Evolutionary conservation across 2,113 vertebrate genomes (phyloP).

Genomic region (Sinosuthora webbiana): DNA sequence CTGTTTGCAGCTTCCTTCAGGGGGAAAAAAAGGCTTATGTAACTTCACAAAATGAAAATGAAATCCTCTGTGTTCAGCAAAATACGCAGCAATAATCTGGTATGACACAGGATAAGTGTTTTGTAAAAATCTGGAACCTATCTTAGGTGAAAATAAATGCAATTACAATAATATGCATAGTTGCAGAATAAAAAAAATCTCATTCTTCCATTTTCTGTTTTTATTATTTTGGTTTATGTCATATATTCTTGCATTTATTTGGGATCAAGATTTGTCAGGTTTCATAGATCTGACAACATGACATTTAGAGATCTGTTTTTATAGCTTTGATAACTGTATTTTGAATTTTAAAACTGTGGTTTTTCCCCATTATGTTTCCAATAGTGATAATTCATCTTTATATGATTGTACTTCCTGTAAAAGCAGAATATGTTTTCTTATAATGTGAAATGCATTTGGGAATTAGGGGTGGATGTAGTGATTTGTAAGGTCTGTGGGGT

Average conservation of each 20-base stretch:
- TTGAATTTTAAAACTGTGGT: not conserved
- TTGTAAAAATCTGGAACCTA: not conserved
- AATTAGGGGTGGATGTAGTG: not conserved
- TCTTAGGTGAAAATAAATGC: not conserved
- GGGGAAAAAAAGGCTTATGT: not conserved
- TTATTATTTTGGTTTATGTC: not conserved
- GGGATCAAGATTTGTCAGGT: not conserved
- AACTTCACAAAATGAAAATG: conserved; percentile 16
- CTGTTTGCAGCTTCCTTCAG: not conserved
- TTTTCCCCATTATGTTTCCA: not conserved
- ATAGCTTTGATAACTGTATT: not conserved
- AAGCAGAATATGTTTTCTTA: not conserved
- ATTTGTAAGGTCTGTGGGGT: not conserved
- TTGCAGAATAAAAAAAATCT: not conserved
- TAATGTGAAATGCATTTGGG: not conserved
- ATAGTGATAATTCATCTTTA: not conserved
- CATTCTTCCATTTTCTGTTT: not conserved
- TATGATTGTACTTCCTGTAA: not conserved
- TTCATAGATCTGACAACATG: not conserved
- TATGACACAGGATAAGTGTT: not conserved
- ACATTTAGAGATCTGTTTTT: not conserved
- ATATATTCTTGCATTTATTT: not conserved
- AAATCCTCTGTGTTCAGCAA: conserved; percentile 43
- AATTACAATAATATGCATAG: not conserved
- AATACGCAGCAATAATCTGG: not conserved